Percentiles rank a stretch among this genome's conserved stretches.
Conservation (phyloP, 2,888 invertebrate species). For the Oconnorella tubifera region DNA sequence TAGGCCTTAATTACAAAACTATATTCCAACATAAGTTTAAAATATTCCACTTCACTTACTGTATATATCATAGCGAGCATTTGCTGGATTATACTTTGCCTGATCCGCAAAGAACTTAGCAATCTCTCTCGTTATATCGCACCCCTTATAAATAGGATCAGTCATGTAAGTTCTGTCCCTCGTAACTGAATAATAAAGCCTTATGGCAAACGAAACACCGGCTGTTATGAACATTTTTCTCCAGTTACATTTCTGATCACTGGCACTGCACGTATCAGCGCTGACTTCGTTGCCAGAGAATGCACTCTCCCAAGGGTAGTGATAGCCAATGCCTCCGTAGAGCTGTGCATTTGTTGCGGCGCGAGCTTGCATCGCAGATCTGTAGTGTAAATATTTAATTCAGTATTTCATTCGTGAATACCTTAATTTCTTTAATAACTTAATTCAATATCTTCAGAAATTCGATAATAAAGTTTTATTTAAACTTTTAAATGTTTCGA, state of each 20-base stretch:
- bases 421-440: no score
- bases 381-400: no score
- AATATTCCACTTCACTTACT: no score
- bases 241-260: slow-evolving; percentile 1
- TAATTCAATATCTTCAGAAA: no score
- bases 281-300: slow-evolving; percentile 32
- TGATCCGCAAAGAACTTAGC: slow-evolving; percentile 47
- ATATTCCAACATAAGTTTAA: no score
- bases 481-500: no score
- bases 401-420: no score
- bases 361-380: background rate
- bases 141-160: slow-evolving; percentile 37
- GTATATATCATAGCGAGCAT: slow-evolving; percentile 6
- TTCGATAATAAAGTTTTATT: no score
- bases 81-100: slow-evolving; percentile 20
- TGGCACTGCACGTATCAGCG: background rate
- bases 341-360: slow-evolving; percentile 24
- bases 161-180: slow-evolving; percentile 43
- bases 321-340: slow-evolving; percentile 30
- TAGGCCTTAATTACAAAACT: no score
- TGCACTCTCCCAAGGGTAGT: slow-evolving; percentile 42
- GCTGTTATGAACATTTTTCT: slow-evolving; percentile 41
- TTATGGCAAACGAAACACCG: slow-evolving; percentile 46
- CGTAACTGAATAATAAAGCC: slow-evolving; percentile 50
- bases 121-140: slow-evolving; percentile 44